A percentile compares a stretch with the other conserved stretches of the same genome.
phyloP scores from a whole-genome alignment of 2,888 invertebrate species.

The Philaethria dido region DNA sequence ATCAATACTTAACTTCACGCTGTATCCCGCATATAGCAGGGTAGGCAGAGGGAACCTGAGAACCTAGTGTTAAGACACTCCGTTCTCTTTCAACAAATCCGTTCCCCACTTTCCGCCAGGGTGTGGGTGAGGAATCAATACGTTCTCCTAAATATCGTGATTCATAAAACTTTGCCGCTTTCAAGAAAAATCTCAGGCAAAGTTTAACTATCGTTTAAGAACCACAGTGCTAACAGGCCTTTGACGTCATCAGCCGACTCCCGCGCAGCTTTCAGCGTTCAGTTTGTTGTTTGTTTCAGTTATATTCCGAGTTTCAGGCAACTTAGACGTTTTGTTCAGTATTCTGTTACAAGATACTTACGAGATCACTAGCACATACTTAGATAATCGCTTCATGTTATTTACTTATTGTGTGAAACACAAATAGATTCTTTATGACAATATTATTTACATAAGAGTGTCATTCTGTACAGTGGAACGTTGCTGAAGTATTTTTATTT shows the following conservation, averaged over 20 bases:
- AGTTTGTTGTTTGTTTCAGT: slow-evolving; percentile 61
- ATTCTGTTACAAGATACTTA: slow-evolving; percentile 32
- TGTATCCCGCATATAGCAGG: too few relatives aligned
- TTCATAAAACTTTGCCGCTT: neutral
- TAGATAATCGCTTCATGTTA: neutral
- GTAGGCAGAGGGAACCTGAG: too few relatives aligned
- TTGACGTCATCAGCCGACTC: slow-evolving; percentile 47
- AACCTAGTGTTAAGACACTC: too few relatives aligned
- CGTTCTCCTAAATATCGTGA: too few relatives aligned
- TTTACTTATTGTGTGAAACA: slow-evolving; percentile 6
- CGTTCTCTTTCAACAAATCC: too few relatives aligned
- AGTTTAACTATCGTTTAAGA: slow-evolving; percentile 36
- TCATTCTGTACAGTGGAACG: neutral
- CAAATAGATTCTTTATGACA: slow-evolving; percentile 10
- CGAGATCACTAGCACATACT: neutral
- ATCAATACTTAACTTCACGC: too few relatives aligned
- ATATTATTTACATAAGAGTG: too few relatives aligned
- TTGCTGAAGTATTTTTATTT: neutral
- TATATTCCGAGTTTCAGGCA: slow-evolving; percentile 46
- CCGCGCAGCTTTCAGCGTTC: slow-evolving; percentile 54
- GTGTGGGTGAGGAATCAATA: too few relatives aligned
- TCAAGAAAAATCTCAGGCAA: neutral
- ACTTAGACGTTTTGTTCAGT: slow-evolving; percentile 41
- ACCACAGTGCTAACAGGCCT: slow-evolving; percentile 37
- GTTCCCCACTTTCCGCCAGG: too few relatives aligned